phyloP scores from a whole-genome alignment of 2,797 vertebrate species.

The Poliocrania exsul region DNA sequence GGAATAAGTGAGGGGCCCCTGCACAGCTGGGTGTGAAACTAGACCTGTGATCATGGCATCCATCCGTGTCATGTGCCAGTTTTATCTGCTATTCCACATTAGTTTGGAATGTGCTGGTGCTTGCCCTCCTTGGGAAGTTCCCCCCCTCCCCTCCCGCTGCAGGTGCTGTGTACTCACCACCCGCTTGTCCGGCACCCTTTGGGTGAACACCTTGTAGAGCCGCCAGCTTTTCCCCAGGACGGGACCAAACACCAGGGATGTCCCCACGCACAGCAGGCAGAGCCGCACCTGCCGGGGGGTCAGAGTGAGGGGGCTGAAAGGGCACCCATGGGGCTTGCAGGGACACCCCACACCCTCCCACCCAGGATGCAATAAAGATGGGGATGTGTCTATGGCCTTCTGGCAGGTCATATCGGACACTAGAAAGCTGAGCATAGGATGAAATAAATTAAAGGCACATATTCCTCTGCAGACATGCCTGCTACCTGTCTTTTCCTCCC shows the following conservation, averaged over 20 bases:
- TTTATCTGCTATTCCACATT: background rate
- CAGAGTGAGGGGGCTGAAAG: background rate
- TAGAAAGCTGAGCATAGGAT: background rate
- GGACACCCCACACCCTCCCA: background rate
- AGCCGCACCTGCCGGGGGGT: constrained; percentile 80
- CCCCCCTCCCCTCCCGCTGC: fast-evolving
- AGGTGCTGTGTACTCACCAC: constrained; percentile 82
- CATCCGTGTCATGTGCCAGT: fast-evolving
- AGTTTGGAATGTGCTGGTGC: background rate
- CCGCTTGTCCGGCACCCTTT: constrained; percentile 91
- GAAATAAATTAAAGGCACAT: background rate
- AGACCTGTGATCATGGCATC: background rate
- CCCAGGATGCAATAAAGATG: background rate
- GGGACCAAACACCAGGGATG: constrained; percentile 91
- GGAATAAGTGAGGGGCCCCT: background rate
- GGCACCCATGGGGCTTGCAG: background rate
- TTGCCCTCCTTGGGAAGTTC: background rate
- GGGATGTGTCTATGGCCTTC: background rate
- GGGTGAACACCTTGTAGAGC: constrained; percentile 95
- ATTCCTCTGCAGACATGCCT: background rate
- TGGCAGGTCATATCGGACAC: background rate
- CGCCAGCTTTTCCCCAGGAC: constrained; percentile 96
- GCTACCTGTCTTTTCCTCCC: background rate
- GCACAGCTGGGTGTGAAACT: background rate
- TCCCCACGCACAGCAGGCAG: constrained; percentile 90